Conservation (phyloP, 2,797 vertebrate species). For the Microctenopoma steveboyesi region DNA sequence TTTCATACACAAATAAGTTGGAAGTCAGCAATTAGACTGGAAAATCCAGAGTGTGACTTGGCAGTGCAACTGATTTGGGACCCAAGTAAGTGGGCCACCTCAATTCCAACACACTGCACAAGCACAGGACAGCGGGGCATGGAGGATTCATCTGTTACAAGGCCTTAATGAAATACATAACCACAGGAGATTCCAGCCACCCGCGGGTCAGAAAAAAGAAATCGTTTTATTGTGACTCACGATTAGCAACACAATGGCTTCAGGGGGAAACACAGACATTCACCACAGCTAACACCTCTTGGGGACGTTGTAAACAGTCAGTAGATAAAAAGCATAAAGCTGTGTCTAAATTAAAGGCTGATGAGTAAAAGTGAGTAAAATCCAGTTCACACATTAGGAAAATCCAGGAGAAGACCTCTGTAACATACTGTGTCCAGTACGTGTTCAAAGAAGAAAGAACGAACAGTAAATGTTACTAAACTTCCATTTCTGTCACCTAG, state of each 20-base stretch:
- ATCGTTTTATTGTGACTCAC: conserved; percentile 45
- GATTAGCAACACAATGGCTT: conserved; percentile 38
- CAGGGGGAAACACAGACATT: conserved; percentile 14
- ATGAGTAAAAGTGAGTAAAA: conserved; percentile 7
- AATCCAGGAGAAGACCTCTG: neutral
- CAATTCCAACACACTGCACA: conserved; percentile 6
- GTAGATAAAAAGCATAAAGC: conserved; percentile 16
- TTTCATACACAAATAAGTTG: conserved; percentile 2
- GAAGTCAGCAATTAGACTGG: conserved; percentile 21
- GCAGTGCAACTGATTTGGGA: conserved; percentile 19
- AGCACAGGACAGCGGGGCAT: conserved; percentile 14
- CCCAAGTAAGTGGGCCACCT: conserved; percentile 29
- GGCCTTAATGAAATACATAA: conserved; percentile 47
- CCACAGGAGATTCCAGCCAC: conserved; percentile 55
- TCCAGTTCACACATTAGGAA: neutral
- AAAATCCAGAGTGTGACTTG: conserved; percentile 22
- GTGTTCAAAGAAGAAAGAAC: neutral
- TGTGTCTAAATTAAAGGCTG: conserved; percentile 5
- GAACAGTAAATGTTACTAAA: neutral
- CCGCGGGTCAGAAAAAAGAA: conserved; percentile 52
- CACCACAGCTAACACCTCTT: conserved; percentile 13
- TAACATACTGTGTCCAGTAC: neutral
- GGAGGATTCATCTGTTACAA: conserved; percentile 34
- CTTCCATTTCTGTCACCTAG: neutral
- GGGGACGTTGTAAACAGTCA: conserved; percentile 16